These are phyloP conservation scores for Stegastes partitus DNA, from an alignment of 2,113 vertebrate species.

Conservation along the genomic window DNA sequence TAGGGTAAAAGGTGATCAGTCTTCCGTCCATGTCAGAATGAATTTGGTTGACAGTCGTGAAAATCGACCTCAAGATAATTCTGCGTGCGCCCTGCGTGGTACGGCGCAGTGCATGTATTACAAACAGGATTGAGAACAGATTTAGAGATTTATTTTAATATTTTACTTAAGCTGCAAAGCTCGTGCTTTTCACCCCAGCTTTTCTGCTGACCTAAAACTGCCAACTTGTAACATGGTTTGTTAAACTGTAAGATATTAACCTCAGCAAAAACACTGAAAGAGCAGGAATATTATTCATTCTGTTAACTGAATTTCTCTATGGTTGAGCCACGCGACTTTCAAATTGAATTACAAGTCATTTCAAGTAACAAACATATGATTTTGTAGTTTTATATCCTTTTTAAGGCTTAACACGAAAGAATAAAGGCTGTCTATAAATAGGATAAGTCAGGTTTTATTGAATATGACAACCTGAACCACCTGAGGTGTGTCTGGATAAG, in stretches of 20 bases:
- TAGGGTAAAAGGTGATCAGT: conserved; percentile 17
- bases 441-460: conserved; percentile 11
- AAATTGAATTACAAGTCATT: not conserved
- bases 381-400: no score
- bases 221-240: conserved; percentile 11
- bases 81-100: not conserved
- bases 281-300: not conserved
- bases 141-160: conserved; percentile 77
- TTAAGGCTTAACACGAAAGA: not conserved
- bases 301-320: not conserved
- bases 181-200: conserved; percentile 23
- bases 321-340: not conserved
- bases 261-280: no score
- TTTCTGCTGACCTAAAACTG: conserved; percentile 62
- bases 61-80: conserved; percentile 28
- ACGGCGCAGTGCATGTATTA: conserved; percentile 47
- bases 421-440: not conserved
- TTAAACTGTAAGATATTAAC: not conserved
- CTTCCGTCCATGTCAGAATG: not conserved
- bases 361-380: no score
- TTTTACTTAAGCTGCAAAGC: conserved; percentile 72
- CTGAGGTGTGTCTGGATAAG: conserved; percentile 11
- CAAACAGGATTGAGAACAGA: conserved; percentile 70
- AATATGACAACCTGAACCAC: not conserved
- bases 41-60: conserved; percentile 19